Percentiles rank a stretch among this genome's conserved stretches.
phyloP scores from a whole-genome alignment of 2,113 vertebrate genomes.

The Alexandromys fortis region DNA sequence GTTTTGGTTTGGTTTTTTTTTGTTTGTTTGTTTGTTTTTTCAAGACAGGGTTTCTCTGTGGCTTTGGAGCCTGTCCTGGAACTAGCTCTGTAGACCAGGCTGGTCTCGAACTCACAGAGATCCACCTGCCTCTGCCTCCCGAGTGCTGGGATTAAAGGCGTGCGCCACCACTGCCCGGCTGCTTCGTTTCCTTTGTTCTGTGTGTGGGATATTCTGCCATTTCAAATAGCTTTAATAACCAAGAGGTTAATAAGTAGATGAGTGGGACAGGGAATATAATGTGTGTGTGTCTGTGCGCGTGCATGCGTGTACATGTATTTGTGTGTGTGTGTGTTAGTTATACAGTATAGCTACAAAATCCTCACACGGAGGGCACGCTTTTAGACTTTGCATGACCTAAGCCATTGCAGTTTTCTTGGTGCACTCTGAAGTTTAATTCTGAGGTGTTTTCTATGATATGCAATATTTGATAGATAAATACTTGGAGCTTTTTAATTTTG shows the following conservation, averaged over 20 bases:
- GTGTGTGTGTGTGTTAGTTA: neutral
- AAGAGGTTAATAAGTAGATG: neutral
- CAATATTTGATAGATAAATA: conserved; percentile 8
- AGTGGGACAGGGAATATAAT: neutral
- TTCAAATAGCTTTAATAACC: neutral
- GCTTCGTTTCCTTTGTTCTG: neutral
- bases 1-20: no score
- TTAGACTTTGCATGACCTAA: neutral
- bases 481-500: conserved; percentile 30
- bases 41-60: no score
- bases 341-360: neutral
- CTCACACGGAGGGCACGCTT: neutral
- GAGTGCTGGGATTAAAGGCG: no score
- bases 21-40: no score
- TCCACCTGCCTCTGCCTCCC: no score
- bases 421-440: neutral
- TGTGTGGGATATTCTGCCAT: neutral
- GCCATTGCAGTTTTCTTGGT: neutral
- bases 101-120: no score
- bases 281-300: neutral
- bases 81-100: no score
- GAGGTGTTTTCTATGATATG: neutral
- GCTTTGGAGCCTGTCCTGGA: no score
- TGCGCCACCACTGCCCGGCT: neutral
- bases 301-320: neutral